These are phyloP conservation scores for Hycleus cichorii DNA, from an alignment of 1,140 invertebrate species.

Conservation along the genomic window DNA sequence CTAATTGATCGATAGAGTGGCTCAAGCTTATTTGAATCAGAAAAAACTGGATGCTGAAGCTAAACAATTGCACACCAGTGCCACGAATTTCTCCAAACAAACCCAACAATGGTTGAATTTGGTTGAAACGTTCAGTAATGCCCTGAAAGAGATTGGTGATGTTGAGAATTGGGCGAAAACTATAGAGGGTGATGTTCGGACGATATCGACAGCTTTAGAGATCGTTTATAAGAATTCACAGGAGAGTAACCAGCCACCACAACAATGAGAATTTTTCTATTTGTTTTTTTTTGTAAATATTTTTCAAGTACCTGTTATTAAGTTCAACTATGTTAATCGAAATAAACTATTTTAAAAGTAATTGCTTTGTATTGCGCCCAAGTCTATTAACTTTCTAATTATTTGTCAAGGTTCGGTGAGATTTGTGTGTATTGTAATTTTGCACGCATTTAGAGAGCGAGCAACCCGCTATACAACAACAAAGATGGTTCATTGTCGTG, in stretches of 20 bases:
- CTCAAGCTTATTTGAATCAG: slow-evolving; percentile 97
- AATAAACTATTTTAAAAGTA: background rate
- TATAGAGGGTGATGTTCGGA: slow-evolving; percentile 94
- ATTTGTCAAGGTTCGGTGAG: background rate
- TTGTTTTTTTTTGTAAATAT: background rate
- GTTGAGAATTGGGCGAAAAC: slow-evolving; percentile 97
- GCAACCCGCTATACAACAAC: slow-evolving; percentile 6
- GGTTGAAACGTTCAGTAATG: slow-evolving; percentile 91
- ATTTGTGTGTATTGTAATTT: too few relatives aligned
- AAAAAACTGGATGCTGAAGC: slow-evolving; percentile 95
- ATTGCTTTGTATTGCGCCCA: too few relatives aligned
- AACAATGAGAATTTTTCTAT: background rate
- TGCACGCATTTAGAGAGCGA: background rate
- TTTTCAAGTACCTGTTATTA: background rate
- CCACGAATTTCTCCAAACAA: slow-evolving; percentile 91
- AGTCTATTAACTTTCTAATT: slow-evolving; percentile 6
- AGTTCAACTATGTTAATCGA: background rate
- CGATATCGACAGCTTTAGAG: slow-evolving; percentile 86
- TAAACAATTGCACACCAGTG: slow-evolving; percentile 90
- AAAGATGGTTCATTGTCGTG: slow-evolving; percentile 9
- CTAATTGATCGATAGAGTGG: slow-evolving; percentile 55
- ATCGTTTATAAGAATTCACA: slow-evolving; percentile 84
- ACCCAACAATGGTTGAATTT: slow-evolving; percentile 92
- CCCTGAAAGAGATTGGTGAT: slow-evolving; percentile 96
- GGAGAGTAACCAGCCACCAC: slow-evolving; percentile 24